Base-by-base conservation (phyloP, 2,888 invertebrate genomes). In the Lissonota sp. region DNA sequence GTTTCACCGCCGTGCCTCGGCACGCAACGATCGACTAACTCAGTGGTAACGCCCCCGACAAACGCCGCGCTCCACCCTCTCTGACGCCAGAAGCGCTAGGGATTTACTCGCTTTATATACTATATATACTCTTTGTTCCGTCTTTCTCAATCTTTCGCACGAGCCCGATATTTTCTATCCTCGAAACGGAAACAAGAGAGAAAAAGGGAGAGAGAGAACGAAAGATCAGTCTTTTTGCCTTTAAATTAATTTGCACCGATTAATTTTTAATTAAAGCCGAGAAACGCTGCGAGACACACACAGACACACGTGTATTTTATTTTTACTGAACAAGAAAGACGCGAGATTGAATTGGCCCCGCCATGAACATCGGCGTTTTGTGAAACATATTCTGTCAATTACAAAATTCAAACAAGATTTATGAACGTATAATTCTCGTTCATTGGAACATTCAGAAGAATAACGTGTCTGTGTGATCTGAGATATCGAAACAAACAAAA, bases 161-260 rank as follows among this genome's bases (percentile, higher is more conserved):
- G 51, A 55, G 49, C 42, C 39, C 82, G 67, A 82, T 26, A 26
- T 84, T 80, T 67, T 75, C 80, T 67, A 66, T 51, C 55, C 26
- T 42, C 46, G 16, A 40, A 44, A 26, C 70, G 42, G 57, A 12
- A 26, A 51, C 6, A 42, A 12, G 12, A 49, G 64, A 42, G 44
- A 49, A 63, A 16, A 26, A 40, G 12, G 8, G 46, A 5, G 55
- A 53, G 81, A 72, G 74, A 66, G 60, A 60, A 62, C 82, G 62
- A 64, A 51, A 58, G 70, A 80, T 74, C 72, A 63, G 81, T 84
- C 83, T 84, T 90, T 91, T 89, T 90, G 87, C 90, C 87, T 90
- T 89, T 89, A 91, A 92, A 92, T 91, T 92, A 92, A 92, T 92
- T 92, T 92, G 86, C 89, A 84, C 85, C 89, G 90, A 92, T 91